phyloP scores from a whole-genome alignment of 2,797 vertebrate species.

The Chloroceryle inda region DNA sequence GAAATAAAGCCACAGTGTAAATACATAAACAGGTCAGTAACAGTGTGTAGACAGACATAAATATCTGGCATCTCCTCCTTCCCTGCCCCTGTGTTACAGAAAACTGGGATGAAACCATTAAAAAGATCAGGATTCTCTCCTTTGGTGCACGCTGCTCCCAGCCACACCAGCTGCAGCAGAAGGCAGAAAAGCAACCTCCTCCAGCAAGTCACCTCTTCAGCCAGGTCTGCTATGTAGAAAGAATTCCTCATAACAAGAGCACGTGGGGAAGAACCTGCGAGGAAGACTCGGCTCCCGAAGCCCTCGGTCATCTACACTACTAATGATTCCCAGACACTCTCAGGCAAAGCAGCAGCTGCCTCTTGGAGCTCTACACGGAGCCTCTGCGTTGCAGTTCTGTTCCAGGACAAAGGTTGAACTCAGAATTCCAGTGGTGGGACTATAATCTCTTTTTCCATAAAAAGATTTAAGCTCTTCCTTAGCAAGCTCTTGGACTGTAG shows the following conservation, averaged over 20 bases:
- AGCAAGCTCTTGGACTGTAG: background rate
- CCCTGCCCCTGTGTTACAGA: background rate
- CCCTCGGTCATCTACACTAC: background rate
- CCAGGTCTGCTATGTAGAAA: background rate
- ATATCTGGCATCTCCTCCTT: background rate
- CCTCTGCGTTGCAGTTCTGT: background rate
- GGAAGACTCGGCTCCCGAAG: background rate
- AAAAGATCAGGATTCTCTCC: background rate
- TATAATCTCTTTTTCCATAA: background rate
- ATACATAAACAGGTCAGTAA: background rate
- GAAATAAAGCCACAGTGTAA: background rate
- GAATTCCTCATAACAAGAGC: background rate
- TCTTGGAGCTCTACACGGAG: background rate
- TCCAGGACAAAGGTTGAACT: background rate
- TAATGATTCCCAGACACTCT: background rate
- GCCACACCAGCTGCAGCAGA: background rate
- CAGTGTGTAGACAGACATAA: rapidly evolving
- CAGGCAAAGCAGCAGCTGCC: background rate
- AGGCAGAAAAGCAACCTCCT: background rate
- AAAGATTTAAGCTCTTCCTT: background rate
- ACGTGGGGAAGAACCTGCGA: background rate
- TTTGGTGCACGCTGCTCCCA: background rate
- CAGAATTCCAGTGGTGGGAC: background rate
- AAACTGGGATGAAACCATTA: background rate
- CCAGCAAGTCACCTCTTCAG: background rate